phyloP scores from a whole-genome alignment of 2,888 invertebrate species.

The Zygothrica quintamaculata region DNA sequence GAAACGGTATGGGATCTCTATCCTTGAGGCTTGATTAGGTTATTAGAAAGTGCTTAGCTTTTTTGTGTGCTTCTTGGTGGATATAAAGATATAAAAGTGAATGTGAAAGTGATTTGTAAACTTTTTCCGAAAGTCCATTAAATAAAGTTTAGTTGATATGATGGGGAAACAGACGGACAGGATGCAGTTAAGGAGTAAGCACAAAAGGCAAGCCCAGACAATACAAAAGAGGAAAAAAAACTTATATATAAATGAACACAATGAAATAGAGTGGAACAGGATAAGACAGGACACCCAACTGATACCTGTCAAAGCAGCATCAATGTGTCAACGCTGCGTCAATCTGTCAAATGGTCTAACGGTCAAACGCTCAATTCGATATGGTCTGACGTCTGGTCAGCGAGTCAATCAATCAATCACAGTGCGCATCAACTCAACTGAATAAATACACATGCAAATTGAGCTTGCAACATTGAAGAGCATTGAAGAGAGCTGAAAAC shows the following conservation, averaged over 20 bases:
- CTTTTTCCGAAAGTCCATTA: slow-evolving; percentile 59
- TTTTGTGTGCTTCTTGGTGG: background rate
- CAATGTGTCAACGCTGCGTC: slow-evolving; percentile 28
- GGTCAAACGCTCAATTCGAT: slow-evolving; percentile 43
- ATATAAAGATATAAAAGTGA: too few species aligned
- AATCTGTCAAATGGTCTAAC: slow-evolving; percentile 3
- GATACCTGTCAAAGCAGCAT: slow-evolving; percentile 32
- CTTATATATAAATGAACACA: background rate
- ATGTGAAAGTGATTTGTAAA: slow-evolving; percentile 36
- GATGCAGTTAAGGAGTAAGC: background rate
- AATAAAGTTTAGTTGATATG: slow-evolving; percentile 58
- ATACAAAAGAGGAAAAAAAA: background rate
- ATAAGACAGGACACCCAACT: slow-evolving; percentile 7
- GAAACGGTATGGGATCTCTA: too few species aligned
- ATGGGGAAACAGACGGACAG: slow-evolving; percentile 28
- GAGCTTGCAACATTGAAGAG: too few species aligned
- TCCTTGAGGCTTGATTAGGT: background rate
- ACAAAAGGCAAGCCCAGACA: slow-evolving; percentile 5
- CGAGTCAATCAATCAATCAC: slow-evolving; percentile 59
- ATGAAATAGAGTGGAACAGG: background rate
- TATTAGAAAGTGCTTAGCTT: background rate
- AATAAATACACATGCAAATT: slow-evolving; percentile 51
- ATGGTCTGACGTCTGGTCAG: slow-evolving; percentile 38
- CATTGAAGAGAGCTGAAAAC: background rate
- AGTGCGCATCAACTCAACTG: slow-evolving; percentile 21